Conservation (phyloP, 1,140 invertebrate genomes). For the Melanaphis sacchari region DNA sequence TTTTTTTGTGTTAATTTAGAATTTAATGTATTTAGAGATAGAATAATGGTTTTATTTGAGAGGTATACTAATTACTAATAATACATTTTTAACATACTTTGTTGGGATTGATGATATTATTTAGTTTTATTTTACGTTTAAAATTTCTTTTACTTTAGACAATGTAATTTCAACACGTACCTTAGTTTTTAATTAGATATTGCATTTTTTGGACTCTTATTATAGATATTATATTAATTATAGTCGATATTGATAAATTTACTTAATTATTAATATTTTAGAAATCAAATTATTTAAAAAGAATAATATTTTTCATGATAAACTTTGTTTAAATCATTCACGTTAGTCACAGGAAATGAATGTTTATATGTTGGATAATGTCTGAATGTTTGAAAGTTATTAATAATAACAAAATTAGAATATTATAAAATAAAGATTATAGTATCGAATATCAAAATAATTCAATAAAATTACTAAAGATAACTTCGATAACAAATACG, state of each 20-base stretch:
- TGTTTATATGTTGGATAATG: too few relatives aligned
- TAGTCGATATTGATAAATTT: too few relatives aligned
- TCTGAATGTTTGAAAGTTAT: neutral
- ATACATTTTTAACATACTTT: neutral
- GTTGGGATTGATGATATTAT: neutral
- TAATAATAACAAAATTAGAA: neutral
- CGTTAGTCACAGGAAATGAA: too few relatives aligned
- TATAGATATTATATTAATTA: neutral
- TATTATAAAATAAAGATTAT: neutral
- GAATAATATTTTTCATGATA: too few relatives aligned
- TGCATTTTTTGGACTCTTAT: neutral
- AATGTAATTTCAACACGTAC: neutral
- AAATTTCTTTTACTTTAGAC: neutral
- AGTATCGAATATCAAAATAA: neutral
- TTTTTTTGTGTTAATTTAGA: neutral
- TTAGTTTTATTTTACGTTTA: neutral
- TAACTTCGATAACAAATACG: neutral
- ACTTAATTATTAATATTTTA: too few relatives aligned
- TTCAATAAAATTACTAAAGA: neutral
- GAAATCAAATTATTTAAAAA: too few relatives aligned
- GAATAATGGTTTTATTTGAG: neutral
- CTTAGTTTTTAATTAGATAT: neutral
- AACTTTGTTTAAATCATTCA: too few relatives aligned
- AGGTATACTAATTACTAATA: neutral
- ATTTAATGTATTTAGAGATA: neutral